Conservation (phyloP, 2,113 vertebrate genomes). For the Aegithalos caudatus region DNA sequence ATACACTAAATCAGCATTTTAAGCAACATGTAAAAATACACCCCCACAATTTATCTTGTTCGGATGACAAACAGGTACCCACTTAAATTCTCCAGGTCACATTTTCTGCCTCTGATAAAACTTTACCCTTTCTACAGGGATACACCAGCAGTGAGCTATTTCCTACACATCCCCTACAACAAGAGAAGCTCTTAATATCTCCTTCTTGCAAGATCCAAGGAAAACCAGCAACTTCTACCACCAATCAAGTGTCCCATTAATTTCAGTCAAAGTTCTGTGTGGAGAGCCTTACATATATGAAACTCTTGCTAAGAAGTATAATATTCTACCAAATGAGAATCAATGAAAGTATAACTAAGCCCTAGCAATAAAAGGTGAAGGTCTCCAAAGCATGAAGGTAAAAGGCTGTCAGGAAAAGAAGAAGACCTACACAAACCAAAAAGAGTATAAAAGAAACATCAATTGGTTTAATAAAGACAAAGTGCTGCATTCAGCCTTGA, state of each 20-base stretch:
- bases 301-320: not conserved
- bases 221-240: not conserved
- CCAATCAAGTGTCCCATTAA: not conserved
- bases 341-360: not conserved
- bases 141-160: not conserved
- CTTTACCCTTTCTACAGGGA: not conserved
- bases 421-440: not conserved
- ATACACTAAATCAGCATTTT: not conserved
- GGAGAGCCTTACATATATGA: not conserved
- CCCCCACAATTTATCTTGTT: not conserved
- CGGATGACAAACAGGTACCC: accelerated
- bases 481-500: not conserved
- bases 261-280: not conserved
- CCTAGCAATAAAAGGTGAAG: not conserved
- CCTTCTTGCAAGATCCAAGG: not conserved
- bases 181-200: not conserved
- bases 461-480: not conserved
- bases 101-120: not conserved
- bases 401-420: not conserved
- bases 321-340: not conserved
- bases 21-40: not conserved
- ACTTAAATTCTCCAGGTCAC: not conserved
- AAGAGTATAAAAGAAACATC: not conserved
- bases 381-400: not conserved
- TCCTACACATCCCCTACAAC: not conserved